phyloP scores from a whole-genome alignment of 2,888 invertebrate genomes.

The Papilio gigon region DNA sequence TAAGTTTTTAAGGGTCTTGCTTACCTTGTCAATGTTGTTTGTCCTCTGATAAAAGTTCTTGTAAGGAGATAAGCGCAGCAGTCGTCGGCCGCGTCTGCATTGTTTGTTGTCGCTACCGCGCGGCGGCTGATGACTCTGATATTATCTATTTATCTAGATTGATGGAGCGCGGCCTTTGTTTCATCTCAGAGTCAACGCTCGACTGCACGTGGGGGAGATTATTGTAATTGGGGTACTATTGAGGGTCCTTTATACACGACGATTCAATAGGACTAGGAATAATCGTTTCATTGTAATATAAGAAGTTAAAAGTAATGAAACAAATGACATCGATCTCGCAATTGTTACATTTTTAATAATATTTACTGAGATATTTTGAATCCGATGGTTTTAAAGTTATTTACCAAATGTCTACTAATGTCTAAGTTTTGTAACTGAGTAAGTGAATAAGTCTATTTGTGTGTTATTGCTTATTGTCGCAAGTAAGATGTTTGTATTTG shows the following conservation, averaged over 20 bases:
- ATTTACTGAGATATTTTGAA: neutral
- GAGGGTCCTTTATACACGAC: neutral
- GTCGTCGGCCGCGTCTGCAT: constrained; percentile 32
- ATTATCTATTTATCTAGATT: constrained; percentile 42
- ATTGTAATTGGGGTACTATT: constrained; percentile 20
- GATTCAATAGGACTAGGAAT: neutral
- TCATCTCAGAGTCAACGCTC: constrained; percentile 36
- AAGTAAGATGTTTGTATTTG: constrained; percentile 13
- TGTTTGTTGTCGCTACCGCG: constrained; percentile 38
- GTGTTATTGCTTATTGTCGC: neutral
- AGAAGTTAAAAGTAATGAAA: neutral
- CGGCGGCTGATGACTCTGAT: constrained; percentile 29
- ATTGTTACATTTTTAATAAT: too few relatives aligned
- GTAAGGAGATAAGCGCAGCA: constrained; percentile 26
- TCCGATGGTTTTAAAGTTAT: too few relatives aligned
- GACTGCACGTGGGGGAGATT: constrained; percentile 21
- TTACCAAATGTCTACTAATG: too few relatives aligned
- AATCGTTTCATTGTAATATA: neutral
- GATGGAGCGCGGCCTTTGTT: constrained; percentile 38
- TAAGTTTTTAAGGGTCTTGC: neutral
- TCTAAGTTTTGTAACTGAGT: neutral
- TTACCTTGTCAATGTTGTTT: constrained; percentile 38
- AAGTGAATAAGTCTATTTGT: constrained; percentile 1
- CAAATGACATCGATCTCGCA: neutral
- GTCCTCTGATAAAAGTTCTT: constrained; percentile 30